Conservation (phyloP, 2,888 invertebrate genomes). For the Brachyptera putata region DNA sequence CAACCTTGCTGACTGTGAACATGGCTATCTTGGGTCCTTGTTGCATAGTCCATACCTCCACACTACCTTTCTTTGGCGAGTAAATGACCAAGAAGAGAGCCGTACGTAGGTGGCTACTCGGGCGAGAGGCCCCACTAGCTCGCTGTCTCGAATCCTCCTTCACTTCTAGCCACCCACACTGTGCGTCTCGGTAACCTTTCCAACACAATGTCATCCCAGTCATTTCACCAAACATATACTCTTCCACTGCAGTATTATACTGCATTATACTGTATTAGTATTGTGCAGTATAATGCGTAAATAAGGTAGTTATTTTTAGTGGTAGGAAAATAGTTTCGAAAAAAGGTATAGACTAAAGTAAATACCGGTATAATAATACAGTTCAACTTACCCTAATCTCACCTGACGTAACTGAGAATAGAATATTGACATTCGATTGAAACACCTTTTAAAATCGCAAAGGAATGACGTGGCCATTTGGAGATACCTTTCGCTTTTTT, state of each 20-base stretch:
- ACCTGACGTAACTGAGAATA: no score
- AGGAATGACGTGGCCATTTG: no score
- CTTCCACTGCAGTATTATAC: background rate
- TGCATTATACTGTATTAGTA: no score
- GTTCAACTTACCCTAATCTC: no score
- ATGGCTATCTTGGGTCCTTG: constrained; percentile 86
- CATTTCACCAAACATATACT: background rate
- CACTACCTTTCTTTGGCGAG: constrained; percentile 83
- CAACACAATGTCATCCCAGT: constrained; percentile 16
- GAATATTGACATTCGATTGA: no score
- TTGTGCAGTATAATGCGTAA: no score
- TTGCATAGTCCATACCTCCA: constrained; percentile 91
- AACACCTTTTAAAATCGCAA: no score
- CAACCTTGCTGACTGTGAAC: constrained; percentile 83
- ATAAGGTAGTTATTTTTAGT: no score
- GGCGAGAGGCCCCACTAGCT: constrained; percentile 29
- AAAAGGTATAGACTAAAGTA: no score
- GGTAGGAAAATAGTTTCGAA: no score
- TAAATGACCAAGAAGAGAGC: constrained; percentile 88
- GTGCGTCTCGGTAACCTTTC: constrained; percentile 90
- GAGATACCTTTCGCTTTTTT: no score
- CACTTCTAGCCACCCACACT: constrained; percentile 89
- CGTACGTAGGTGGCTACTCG: constrained; percentile 39
- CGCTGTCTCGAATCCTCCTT: constrained; percentile 52
- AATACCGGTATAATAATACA: no score